Base-by-base conservation (phyloP, 1,140 invertebrate genomes). In the Drosophila arawakana region DNA sequence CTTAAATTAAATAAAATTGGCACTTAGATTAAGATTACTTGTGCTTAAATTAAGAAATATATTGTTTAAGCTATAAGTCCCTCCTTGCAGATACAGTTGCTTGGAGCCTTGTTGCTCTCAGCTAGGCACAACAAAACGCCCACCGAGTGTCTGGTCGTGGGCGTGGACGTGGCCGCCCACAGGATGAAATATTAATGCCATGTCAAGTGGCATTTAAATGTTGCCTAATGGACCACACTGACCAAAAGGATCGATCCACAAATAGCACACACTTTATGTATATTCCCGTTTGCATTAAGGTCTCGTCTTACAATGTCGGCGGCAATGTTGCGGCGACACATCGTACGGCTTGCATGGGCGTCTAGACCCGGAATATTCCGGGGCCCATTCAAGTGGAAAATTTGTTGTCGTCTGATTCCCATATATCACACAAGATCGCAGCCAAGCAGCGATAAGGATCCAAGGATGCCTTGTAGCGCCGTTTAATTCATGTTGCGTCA, bases 401-500 rank as follows among this genome's bases (percentile, higher is more conserved):
- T 89, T 89, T 88, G 84, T 88, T 79, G 78, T 86, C 85, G 81
- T 85, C 83, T 73, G 80, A 68, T 77, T 78, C 70, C 84, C 80
- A 89, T 89, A 89, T 90, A 90, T 89, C 85, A 89, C 76, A 52
- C 13, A 35, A 18, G 57, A 71, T 68, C 67, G 67, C 25, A 35
- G 34, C 52, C 15, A 55, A 25, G 59, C 39, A 46, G 25, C 69
- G 80, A 84, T 81, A 84, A 86, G 80, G 52, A 15, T 60, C 39
- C 43, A 61, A 69, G 75, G 50, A 67, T 76, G 61, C 44, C 54
- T 70, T 63, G 78, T 73, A 89, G 80, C 84, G 84, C 84, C 84
- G 75, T 89, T 89, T 89, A 89, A 89, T 89, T 89, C 85, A 89
- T 89, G 84, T 81, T 81, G 77, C 84, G 84, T 89, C 75, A 89